Evolutionary conservation across 2,113 vertebrate species (phyloP).

Genomic region (Xenus cinereus): DNA sequence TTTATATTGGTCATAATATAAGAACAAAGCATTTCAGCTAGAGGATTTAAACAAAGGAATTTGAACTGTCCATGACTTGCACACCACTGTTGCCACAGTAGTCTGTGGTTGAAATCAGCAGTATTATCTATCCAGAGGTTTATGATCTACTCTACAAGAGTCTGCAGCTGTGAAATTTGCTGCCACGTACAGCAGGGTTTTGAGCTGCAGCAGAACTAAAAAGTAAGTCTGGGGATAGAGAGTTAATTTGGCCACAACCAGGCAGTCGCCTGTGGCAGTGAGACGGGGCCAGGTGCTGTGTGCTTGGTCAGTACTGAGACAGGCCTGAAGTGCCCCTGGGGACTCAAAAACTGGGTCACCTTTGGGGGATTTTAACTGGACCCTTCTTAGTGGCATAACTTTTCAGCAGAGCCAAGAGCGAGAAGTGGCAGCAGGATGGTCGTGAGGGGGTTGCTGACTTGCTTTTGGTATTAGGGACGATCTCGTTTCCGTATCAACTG

Average conservation of each 20-base stretch:
- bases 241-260: not conserved
- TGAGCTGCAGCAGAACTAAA: not conserved
- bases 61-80: not conserved
- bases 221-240: not conserved
- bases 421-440: not conserved
- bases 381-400: not conserved
- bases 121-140: not conserved
- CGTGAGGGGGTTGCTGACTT: rapidly evolving
- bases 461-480: not conserved
- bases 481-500: not conserved
- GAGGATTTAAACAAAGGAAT: not conserved
- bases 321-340: not conserved
- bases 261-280: too few species aligned
- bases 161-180: not conserved
- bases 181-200: not conserved
- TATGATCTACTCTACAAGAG: not conserved
- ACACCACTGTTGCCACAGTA: not conserved
- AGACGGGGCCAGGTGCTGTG: not conserved
- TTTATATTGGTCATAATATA: not conserved
- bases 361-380: not conserved
- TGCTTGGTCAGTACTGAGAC: not conserved
- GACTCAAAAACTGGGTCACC: not conserved
- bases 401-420: not conserved
- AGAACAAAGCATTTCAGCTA: not conserved
- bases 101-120: not conserved